Base-by-base conservation (phyloP, 2,797 vertebrate genomes). In the Danio jaintianensis region DNA sequence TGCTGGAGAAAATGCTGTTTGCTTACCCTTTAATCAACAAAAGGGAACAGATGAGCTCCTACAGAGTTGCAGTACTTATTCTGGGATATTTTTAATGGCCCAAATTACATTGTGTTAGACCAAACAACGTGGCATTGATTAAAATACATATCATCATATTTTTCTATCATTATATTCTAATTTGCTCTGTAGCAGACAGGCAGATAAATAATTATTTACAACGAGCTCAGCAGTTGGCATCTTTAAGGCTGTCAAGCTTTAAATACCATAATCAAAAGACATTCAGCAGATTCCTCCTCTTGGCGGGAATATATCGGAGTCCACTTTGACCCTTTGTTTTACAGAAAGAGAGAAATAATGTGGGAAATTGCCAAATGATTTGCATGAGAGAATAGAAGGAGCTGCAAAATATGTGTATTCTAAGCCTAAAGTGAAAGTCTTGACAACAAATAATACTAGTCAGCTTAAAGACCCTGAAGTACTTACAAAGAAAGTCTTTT, bases 61-160 rank as follows among this genome's bases (percentile, higher is more conserved):
- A 50, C 76, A 18, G 58, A 53, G 58, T 45, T 53, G 7, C 36
- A 53, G 36, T 72, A 72, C 64, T 79, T 63, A 63, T 36, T 79
- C 16, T 53, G 29, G 76, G 45, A 71, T 52, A n/a, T 71, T 70
- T 70, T 72, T 72, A 72, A 79, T 62, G 58, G 53, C 47, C 18
- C 43, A 71, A 42, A 71, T 79, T 45, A 40, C 38, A 63, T 42
- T 63, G 56, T 61, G 53, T 61, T 79, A 70, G 36, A 52, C 58
- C 68, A 63, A 63, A 62, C 76, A 61, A 69, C 76, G 52, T 79
- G 76, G 76, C 38, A 79, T 22, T 69, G 76, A 79, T 79, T 79
- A 79, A 52, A 70, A 79, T 62, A 59, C 76, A 61, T 70, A 59
- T 79, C 45, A 70, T 70, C 67, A 62, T 50, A 62, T 52, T 70